A percentile compares a stretch with the other conserved stretches of the same genome.
Conservation (phyloP, 2,113 vertebrate genomes). For the Promerops cafer region DNA sequence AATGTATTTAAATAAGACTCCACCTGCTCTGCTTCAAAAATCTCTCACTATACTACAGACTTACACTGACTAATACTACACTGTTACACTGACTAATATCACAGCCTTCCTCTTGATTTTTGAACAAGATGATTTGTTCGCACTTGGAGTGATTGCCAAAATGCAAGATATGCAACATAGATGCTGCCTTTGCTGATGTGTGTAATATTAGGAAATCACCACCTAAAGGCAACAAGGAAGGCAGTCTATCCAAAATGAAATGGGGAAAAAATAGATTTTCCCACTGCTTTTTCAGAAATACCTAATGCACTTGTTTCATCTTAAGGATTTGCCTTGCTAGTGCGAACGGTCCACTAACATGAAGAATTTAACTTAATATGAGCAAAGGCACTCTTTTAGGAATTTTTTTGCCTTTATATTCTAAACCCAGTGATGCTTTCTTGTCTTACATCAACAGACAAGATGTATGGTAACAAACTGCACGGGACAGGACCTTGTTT, state of each 20-base stretch:
- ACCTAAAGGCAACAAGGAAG: neutral
- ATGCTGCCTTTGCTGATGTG: neutral
- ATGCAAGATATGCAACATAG: neutral
- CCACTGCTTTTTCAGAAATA: neutral
- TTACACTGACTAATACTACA: neutral
- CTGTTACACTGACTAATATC: neutral
- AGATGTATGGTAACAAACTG: neutral
- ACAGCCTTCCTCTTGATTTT: neutral
- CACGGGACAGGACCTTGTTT: neutral
- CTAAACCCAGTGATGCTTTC: neutral
- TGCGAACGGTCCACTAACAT: neutral
- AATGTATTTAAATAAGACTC: conserved; percentile 47
- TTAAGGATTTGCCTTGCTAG: neutral
- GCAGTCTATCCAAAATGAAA: neutral
- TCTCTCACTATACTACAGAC: conserved; percentile 4
- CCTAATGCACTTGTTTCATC: neutral
- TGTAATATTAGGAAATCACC: neutral
- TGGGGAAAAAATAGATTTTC: neutral
- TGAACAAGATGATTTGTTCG: neutral
- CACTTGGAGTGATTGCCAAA: neutral
- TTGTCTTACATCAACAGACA: neutral
- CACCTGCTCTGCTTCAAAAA: conserved; percentile 53
- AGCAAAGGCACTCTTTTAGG: neutral
- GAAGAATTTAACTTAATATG: neutral
- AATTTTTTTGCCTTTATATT: neutral